Evolutionary conservation across 2,113 vertebrate genomes (phyloP).

Genomic region (Phaethornis superciliosus): DNA sequence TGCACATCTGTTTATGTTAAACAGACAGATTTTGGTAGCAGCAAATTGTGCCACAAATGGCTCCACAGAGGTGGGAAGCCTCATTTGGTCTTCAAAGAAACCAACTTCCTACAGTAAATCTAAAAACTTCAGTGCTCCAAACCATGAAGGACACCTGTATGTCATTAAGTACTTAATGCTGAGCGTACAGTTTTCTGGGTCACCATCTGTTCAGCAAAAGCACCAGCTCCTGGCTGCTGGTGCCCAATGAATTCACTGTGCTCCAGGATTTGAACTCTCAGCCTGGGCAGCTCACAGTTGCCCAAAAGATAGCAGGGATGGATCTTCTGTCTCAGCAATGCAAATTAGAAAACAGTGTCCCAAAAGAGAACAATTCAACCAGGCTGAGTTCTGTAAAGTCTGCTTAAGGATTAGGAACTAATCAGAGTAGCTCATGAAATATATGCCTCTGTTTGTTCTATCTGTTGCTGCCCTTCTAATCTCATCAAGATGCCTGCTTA

Average conservation of each 20-base stretch:
- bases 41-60: not conserved
- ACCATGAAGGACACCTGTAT: slow-evolving; percentile 59
- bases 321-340: not conserved
- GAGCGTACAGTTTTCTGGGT: slow-evolving; percentile 60
- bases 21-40: not conserved
- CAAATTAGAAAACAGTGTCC: not conserved
- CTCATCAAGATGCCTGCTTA: not conserved
- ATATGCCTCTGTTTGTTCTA: not conserved
- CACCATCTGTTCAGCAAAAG: slow-evolving; percentile 62
- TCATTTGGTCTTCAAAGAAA: slow-evolving; percentile 53
- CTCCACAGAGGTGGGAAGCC: slow-evolving; percentile 4
- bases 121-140: not conserved
- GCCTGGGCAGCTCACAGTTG: not conserved
- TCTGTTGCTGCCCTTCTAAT: not conserved
- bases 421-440: not conserved
- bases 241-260: not conserved
- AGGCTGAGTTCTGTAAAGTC: not conserved
- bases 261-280: slow-evolving; percentile 21
- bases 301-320: not conserved
- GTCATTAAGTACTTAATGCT: slow-evolving; percentile 59
- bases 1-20: slow-evolving; percentile 27
- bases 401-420: not conserved
- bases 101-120: slow-evolving; percentile 1
- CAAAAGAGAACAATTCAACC: not conserved
- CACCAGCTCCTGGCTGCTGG: not conserved